A percentile compares a stretch with the other conserved stretches of the same genome.
These are phyloP conservation scores for Aphidius gifuensis DNA, from an alignment of 1,140 invertebrate species.

Conservation along the genomic window DNA sequence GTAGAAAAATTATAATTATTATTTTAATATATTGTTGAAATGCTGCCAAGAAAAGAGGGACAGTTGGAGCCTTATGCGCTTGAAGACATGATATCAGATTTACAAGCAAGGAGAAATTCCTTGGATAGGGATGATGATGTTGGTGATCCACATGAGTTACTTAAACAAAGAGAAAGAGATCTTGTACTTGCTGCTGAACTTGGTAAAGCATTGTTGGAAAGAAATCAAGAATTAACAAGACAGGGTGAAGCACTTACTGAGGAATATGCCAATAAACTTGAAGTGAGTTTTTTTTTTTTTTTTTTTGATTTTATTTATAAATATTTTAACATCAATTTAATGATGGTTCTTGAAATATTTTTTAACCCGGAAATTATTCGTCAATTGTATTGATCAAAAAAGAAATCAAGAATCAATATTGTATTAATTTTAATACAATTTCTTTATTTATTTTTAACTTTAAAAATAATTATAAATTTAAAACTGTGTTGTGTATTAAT, in stretches of 20 bases:
- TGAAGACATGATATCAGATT: constrained; percentile 56
- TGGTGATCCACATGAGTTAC: constrained; percentile 74
- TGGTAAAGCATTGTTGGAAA: constrained; percentile 90
- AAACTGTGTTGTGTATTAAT: too few relatives aligned
- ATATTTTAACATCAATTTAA: constrained; percentile 4
- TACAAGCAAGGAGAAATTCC: constrained; percentile 41
- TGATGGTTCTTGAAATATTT: constrained; percentile 7
- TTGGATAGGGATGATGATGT: constrained; percentile 48
- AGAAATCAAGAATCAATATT: too few relatives aligned
- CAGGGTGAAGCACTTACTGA: constrained; percentile 83
- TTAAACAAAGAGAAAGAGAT: constrained; percentile 91
- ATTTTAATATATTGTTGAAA: constrained; percentile 28
- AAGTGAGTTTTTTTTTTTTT: constrained; percentile 64
- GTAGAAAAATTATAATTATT: background rate
- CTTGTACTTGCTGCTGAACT: constrained; percentile 89
- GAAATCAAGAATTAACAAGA: constrained; percentile 86
- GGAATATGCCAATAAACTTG: constrained; percentile 87
- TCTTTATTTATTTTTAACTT: too few relatives aligned
- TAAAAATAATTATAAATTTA: too few relatives aligned
- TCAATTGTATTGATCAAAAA: too few relatives aligned
- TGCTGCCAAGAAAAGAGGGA: constrained; percentile 55
- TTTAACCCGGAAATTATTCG: too few relatives aligned
- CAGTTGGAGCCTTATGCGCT: constrained; percentile 60
- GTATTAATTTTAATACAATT: too few relatives aligned
- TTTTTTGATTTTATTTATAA: background rate